Percentiles rank a stretch among this genome's conserved stretches.
phyloP scores from a whole-genome alignment of 2,113 vertebrate genomes.

The Notothenia rossii region DNA sequence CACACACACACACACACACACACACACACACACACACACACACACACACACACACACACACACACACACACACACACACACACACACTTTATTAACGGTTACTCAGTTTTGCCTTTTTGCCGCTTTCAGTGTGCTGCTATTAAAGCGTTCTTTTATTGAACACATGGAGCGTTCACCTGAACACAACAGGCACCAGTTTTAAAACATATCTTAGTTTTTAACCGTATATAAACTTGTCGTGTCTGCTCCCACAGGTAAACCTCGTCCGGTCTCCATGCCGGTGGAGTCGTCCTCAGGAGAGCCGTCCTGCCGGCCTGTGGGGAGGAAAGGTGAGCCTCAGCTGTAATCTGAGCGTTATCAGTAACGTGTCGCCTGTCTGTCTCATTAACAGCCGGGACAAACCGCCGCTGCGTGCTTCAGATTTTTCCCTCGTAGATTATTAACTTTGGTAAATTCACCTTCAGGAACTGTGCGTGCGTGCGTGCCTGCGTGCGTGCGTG shows the following conservation, averaged over 20 bases:
- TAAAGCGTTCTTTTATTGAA: too few species aligned
- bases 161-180: too few species aligned
- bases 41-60: too few species aligned
- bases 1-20: not conserved
- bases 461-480: not conserved
- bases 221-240: not conserved
- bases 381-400: slow-evolving; percentile 12
- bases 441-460: slow-evolving; percentile 40
- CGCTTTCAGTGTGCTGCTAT: too few species aligned
- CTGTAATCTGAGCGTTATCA: slow-evolving; percentile 27
- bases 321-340: slow-evolving; percentile 88
- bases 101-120: too few species aligned
- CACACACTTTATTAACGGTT: too few species aligned
- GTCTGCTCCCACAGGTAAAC: slow-evolving; percentile 85
- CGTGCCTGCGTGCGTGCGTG: not conserved
- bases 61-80: too few species aligned
- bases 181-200: too few species aligned
- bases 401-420: slow-evolving; percentile 25
- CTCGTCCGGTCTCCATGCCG: slow-evolving; percentile 96
- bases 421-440: slow-evolving; percentile 33
- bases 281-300: slow-evolving; percentile 89
- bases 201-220: too few species aligned
- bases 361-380: not conserved
- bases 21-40: not conserved
- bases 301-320: slow-evolving; percentile 82